These are phyloP conservation scores for Aptenodytes patagonicus DNA, from an alignment of 2,113 vertebrate species.

Conservation along the genomic window DNA sequence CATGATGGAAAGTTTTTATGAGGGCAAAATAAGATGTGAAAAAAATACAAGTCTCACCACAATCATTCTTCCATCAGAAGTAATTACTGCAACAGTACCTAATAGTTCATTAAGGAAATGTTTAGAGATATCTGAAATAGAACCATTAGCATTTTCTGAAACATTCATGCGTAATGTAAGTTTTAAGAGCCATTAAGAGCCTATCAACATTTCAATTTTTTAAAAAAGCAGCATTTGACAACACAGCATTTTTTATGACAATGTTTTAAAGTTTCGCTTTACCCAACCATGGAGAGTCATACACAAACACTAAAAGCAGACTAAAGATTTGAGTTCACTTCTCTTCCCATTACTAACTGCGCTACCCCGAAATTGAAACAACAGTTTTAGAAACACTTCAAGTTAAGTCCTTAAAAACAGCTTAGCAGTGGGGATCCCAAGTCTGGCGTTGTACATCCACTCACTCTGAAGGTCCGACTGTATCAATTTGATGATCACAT, in stretches of 20 bases:
- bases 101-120: slow-evolving; percentile 72
- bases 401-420: background rate
- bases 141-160: background rate
- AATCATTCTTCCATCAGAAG: slow-evolving; percentile 97
- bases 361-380: background rate
- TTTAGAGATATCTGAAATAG: background rate
- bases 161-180: rapidly evolving
- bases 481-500: background rate
- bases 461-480: background rate
- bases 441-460: background rate
- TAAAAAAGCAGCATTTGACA: background rate
- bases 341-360: background rate
- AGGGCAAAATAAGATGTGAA: background rate
- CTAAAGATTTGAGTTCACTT: background rate
- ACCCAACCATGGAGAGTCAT: rapidly evolving
- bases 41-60: slow-evolving; percentile 79
- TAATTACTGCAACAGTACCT: slow-evolving; percentile 97
- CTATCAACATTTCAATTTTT: background rate
- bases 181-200: background rate
- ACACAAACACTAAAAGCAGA: background rate
- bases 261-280: background rate
- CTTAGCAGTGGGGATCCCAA: background rate
- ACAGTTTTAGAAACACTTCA: background rate
- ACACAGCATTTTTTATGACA: background rate
- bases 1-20: background rate